Base-by-base conservation (phyloP, 2,888 invertebrate species). In the Lasioglossum malachurum region DNA sequence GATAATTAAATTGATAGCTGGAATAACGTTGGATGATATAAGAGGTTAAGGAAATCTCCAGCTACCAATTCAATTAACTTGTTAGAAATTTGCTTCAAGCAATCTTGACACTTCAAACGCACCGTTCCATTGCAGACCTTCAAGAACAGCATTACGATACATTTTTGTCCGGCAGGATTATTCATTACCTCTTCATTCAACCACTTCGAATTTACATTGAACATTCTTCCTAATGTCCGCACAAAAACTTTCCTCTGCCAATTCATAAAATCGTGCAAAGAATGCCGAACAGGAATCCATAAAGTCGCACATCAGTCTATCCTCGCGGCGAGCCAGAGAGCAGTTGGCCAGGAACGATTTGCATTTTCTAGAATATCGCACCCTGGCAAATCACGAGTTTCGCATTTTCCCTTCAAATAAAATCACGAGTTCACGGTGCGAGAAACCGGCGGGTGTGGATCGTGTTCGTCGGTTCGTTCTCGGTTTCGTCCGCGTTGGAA, bases 281-380 rank as follows among this genome's bases (percentile, higher is more conserved):
- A 23, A 69, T 4, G 23, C 64, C 27, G 27, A 64, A 16, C 67
- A 4, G 4, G 8, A 38, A 38, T 38, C 69, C 35, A 23, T 38
- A 23, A 69, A 69, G 38, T 23, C 31, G 64, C 64, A 7, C 64
- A 38, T 69, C 38, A 38, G 57, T 57, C 12, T 57, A n/a, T 57
- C 38, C 31, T 35, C 10, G 19, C 23, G 10, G 8, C 35, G 31
- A 19, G 67, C 12, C 38, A 4, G 69, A 38, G 35, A 69, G 67
- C 67, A 23, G 23, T 38, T 3, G 67, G 67, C 23, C 67, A 23
- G 38, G 35, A 69, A 69, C 67, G 67, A 38, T 69, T 69, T 69
- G 69, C 12, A 69, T 69, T 69, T 69, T 69, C 35, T 35, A 53
- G 72, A 64, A 64, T 64, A 64, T 64, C 83, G 41, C 75, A 60